Evolutionary conservation across 2,888 invertebrate species (phyloP).

Genomic region (Quadriops clusia): DNA sequence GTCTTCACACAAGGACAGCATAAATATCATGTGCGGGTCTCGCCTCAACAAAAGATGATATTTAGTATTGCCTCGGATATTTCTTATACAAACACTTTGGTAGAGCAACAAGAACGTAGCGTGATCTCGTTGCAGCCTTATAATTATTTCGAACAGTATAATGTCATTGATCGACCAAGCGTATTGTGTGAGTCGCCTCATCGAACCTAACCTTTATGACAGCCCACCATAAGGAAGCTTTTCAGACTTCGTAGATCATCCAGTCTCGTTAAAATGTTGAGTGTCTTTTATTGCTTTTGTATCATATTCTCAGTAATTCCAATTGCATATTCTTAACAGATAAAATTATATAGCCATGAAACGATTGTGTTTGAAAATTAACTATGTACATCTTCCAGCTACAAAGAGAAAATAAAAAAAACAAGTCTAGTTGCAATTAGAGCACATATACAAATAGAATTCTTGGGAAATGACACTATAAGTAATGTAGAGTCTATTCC

Average conservation of each 20-base stretch:
- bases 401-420: no score
- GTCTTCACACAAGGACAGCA: no score
- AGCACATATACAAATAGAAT: no score
- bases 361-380: no score
- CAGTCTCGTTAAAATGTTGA: conserved; percentile 10
- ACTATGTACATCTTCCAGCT: no score
- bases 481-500: no score
- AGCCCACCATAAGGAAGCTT: background rate
- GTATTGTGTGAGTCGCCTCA: conserved; percentile 7
- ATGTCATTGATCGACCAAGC: conserved; percentile 11
- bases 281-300: conserved; percentile 8
- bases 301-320: conserved; percentile 7
- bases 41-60: no score
- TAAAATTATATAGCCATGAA: no score
- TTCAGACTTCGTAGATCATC: conserved; percentile 9
- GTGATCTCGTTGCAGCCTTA: conserved; percentile 9
- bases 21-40: no score
- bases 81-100: conserved; percentile 3
- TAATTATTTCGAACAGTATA: conserved; percentile 11
- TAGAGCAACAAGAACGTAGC: conserved; percentile 3
- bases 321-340: conserved; percentile 8
- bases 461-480: no score
- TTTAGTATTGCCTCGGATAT: background rate
- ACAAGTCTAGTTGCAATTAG: no score
- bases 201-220: conserved; percentile 4